These are phyloP conservation scores for Plectropomus leopardus DNA, from an alignment of 2,113 vertebrate genomes.

Conservation along the genomic window DNA sequence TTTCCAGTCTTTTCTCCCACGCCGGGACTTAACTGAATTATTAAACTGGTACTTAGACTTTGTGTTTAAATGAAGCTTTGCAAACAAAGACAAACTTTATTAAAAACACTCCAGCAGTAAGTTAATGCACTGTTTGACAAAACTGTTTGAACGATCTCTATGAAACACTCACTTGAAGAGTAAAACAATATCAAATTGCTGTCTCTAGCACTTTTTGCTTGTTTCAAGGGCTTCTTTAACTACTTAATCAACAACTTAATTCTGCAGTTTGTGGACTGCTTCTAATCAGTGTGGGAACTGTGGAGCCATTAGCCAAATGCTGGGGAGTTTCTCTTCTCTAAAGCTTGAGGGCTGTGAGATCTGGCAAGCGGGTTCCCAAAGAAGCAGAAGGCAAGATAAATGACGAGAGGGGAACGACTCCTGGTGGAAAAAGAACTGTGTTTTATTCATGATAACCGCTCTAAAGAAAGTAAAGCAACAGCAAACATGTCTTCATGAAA, in stretches of 20 bases:
- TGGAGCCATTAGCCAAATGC: slow-evolving; percentile 47
- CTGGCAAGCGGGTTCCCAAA: slow-evolving; percentile 17
- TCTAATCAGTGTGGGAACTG: slow-evolving; percentile 59
- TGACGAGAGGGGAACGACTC: slow-evolving; percentile 29
- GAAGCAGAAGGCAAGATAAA: slow-evolving; percentile 41
- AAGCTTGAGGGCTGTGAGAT: slow-evolving; percentile 40
- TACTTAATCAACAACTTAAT: slow-evolving; percentile 47
- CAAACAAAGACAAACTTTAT: slow-evolving; percentile 61
- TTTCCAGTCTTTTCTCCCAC: slow-evolving; percentile 29
- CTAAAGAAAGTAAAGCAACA: background rate
- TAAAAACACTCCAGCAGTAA: slow-evolving; percentile 56
- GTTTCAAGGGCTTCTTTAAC: slow-evolving; percentile 41
- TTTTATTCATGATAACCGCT: slow-evolving; percentile 22
- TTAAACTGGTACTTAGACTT: slow-evolving; percentile 60
- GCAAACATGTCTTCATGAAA: background rate
- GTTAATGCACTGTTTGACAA: slow-evolving; percentile 51
- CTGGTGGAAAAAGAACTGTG: slow-evolving; percentile 14
- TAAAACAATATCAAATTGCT: slow-evolving; percentile 54
- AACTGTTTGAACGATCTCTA: slow-evolving; percentile 45
- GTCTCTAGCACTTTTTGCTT: slow-evolving; percentile 50
- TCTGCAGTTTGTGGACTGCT: slow-evolving; percentile 30
- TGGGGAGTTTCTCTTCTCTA: slow-evolving; percentile 38
- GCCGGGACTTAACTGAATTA: slow-evolving; percentile 62
- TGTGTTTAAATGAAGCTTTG: slow-evolving; percentile 64
- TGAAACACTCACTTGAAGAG: slow-evolving; percentile 48